Base-by-base conservation (phyloP, 2,797 vertebrate genomes). In the Enteromius fasciolatus region DNA sequence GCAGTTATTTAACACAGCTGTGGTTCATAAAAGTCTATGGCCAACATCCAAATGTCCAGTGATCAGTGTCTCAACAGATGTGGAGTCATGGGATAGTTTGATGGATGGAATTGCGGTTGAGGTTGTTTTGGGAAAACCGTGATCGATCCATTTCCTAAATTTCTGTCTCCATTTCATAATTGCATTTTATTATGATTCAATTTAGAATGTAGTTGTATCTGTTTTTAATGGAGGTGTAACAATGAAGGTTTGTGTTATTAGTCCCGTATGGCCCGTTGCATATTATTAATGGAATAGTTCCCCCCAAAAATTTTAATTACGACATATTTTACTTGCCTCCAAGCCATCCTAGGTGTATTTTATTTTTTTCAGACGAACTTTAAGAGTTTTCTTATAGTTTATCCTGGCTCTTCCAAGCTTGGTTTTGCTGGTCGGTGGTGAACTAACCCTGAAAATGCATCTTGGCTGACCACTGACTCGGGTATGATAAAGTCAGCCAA, bases 51-150 rank as follows among this genome's bases (percentile, higher is more conserved):
- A 68, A 68, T 25, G 48, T 54, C n/a, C n/a, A 54, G 25, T 39
- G 28, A 78, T 36, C 46, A 25, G 39, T 23, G 11, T 75, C 33
- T 75, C 31, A 57, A 52, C 52, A 57, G 18, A 39, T 75, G 33
- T 57, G 72, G 31, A 75, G 50, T 36, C 50, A 54, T 54, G 18
- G 50, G 50, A 54, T 74, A 74, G 28, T 74, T 57, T 75, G 31
- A 74, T 74, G 31, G 33, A 75, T 75, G 73, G 20, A 75, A 57
- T 57, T 57, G 33, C 23, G 73, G 36, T 75, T 59, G n/a, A 59
- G 48, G 23, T 46, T 69, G 50, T 80, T 70, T 39, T 28, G 78
- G 66, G 52, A 80, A 69, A 57, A 66, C 28, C 0, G 61, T 66
- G 61, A 48, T 50, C 6, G 7, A 50, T 48, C 5, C 3, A 15